Evolutionary conservation across 2,797 vertebrate genomes (phyloP), one percentile per base, ranked within the genome.

Genomic region (Gallinago stenura): DNA sequence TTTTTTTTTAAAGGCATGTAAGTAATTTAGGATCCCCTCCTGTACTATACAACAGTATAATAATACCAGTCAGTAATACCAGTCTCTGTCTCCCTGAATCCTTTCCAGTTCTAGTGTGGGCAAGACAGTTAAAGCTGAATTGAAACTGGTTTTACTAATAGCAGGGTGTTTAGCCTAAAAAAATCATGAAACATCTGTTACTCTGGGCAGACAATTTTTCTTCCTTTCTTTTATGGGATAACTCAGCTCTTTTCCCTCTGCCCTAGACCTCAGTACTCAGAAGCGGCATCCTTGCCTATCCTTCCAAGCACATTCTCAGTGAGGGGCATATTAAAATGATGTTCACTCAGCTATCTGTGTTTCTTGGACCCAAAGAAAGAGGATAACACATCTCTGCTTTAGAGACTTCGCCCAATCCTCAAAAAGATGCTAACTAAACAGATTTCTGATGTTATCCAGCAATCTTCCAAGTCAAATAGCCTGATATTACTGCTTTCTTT

Each of bases 111-210:
- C 31, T 86, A 41, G 5, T 50, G 24, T 0, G 0, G 30, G 22
- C 82, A 89, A 68, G 41, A 66, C 37, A 66, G 35, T 83, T 83
- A 87, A 95, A 93, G 71, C 31, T 83, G 61, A 86, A 35, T 30
- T 71, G 37, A 86, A 91, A 35, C 21, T 46, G 33, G 3, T 58
- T 19, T 72, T 86, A n/a, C 22, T 30, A 71, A 54, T 58, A 80
- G 21, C 12, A 79, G 51, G 12, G 22, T 57, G 21, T 21, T 58
- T 87, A 33, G 21, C 53, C n/a, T 90, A 30, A 68, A 87, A 80
- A 58, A n/a, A 15, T 70, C 62, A 61, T 78, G 15, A 54, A 62
- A 15, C 7, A n/a, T 41, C 5, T 37, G 18, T 46, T 87, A 19
- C 41, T 75, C 56, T 83, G 20, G 15, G 28, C 28, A 77, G 64